phyloP scores from a whole-genome alignment of 2,113 vertebrate genomes.

The Hylia prasina region DNA sequence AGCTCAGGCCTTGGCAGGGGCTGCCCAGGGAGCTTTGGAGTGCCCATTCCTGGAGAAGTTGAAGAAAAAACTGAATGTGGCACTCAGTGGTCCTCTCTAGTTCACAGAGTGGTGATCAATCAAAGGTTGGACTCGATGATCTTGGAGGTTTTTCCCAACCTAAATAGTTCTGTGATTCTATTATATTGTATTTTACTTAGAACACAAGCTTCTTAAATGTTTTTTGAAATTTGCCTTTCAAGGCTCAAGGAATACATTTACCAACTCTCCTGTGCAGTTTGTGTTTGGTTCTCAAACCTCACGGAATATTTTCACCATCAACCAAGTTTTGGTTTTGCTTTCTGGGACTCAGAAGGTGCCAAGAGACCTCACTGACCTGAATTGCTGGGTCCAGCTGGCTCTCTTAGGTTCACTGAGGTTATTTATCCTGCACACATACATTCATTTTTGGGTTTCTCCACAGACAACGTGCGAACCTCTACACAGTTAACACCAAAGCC shows the following conservation, averaged over 20 bases:
- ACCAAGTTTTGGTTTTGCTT: background rate
- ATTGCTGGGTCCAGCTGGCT: background rate
- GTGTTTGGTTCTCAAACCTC: background rate
- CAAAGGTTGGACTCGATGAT: accelerated
- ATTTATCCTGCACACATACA: background rate
- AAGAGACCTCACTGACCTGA: accelerated
- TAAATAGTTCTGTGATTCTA: background rate
- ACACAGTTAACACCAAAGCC: background rate
- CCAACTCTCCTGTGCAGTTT: background rate
- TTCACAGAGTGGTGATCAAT: background rate
- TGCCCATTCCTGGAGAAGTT: background rate
- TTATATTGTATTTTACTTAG: background rate
- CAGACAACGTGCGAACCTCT: background rate
- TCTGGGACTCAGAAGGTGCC: background rate
- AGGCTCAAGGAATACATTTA: background rate
- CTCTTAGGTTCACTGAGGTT: background rate
- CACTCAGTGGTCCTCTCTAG: too few species aligned
- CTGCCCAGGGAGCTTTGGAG: background rate
- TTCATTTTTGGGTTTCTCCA: background rate
- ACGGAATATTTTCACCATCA: background rate
- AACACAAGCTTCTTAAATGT: accelerated
- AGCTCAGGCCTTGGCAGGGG: accelerated
- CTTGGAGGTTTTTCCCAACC: background rate
- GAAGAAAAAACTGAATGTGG: background rate
- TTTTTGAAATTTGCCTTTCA: background rate